Evolutionary conservation across 2,888 invertebrate genomes (phyloP), one percentile per base, ranked within the genome.

Genomic region (Rosalia funebris): DNA sequence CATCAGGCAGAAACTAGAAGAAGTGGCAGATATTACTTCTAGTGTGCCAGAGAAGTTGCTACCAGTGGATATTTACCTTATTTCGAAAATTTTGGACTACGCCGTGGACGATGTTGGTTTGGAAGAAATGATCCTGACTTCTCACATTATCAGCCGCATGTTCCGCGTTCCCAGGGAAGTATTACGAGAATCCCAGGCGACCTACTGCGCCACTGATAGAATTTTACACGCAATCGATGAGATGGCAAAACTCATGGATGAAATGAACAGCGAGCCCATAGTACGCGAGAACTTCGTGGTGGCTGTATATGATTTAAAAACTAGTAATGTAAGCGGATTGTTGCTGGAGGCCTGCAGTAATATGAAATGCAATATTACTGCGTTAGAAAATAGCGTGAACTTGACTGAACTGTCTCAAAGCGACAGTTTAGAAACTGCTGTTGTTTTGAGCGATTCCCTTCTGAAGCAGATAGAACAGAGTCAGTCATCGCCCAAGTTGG

Each of bases 121-220:
- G 25, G 81, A 84, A 58, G 82, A 66, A 41, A 57, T 68, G 10
- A 34, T 39, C 0, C 16, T 60, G 1, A 61, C 84, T 36, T 83
- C 85, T 2, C 82, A 81, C 77, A 81, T 82, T 11, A 81, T 86
- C 76, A 85, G 87, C 71, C 83, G 83, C 75, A 37, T 75, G n/a
- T 65, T 70, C 32, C 41, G 53, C 39, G 69, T 69, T 9, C 42
- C 68, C 0, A 58, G 52, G 31, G 25, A 47, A 4, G 58, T 70
- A 45, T 57, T 74, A 11, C 50, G 59, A n/a, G 44, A 63, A 19
- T 65, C 73, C 0, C 74, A 74, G 53, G 4, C 37, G 3, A 12
- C 32, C 1, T 69, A 60, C 44, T 34, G 48, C 11, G 70, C 73
- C 7, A 73, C 74, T 1, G 72, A 74, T 42, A 65, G 42, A 17